Evolutionary conservation across 2,113 vertebrate species (phyloP).

Genomic region (Passer domesticus): DNA sequence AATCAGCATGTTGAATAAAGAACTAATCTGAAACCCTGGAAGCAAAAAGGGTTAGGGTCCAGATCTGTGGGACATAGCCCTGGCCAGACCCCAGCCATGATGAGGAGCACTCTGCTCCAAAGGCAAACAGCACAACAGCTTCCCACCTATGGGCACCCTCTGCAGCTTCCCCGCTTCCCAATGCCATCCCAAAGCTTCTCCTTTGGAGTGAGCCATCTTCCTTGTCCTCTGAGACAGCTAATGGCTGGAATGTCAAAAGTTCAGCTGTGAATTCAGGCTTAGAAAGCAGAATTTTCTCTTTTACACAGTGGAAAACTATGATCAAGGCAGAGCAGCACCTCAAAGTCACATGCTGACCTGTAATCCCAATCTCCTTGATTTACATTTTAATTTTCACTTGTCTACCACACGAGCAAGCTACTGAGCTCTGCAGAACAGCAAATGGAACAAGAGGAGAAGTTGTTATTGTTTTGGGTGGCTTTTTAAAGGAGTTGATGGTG

Average conservation of each 20-base stretch:
- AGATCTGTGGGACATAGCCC: background rate
- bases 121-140: background rate
- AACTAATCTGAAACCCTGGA: background rate
- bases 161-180: background rate
- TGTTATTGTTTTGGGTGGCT: accelerated
- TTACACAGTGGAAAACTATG: background rate
- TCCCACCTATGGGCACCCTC: background rate
- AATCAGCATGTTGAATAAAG: background rate
- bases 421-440: background rate
- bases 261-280: background rate
- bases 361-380: background rate
- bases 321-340: background rate
- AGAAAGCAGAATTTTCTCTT: background rate
- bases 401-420: background rate
- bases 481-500: background rate
- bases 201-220: background rate
- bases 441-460: background rate
- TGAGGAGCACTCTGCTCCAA: background rate
- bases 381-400: background rate
- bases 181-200: background rate
- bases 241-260: background rate
- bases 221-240: background rate
- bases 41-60: background rate
- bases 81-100: background rate
- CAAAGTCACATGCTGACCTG: background rate